phyloP scores from a whole-genome alignment of 2,888 invertebrate species.

The Stenodema calcarata region DNA sequence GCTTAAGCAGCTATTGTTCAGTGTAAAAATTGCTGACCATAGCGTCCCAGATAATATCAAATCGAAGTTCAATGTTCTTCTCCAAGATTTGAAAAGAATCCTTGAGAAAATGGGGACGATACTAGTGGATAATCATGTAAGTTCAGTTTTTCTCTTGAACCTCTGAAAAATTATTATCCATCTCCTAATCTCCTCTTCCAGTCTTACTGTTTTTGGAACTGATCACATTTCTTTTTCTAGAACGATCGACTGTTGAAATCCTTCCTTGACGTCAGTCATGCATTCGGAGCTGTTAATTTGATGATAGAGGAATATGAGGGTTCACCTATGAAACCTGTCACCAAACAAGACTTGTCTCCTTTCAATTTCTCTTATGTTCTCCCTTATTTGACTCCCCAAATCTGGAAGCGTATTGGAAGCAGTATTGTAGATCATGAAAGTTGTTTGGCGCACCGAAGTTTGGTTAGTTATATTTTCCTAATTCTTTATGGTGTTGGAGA shows the following conservation, averaged over 20 bases:
- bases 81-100: constrained; percentile 56
- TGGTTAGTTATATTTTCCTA: not conserved
- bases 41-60: constrained; percentile 53
- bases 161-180: too few species aligned
- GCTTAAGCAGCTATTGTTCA: constrained; percentile 38
- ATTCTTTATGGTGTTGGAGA: not conserved
- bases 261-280: constrained; percentile 46
- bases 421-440: constrained; percentile 31
- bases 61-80: constrained; percentile 52
- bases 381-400: constrained; percentile 47
- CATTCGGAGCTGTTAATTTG: constrained; percentile 47
- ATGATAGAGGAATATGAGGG: constrained; percentile 51
- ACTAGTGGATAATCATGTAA: constrained; percentile 49
- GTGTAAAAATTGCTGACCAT: constrained; percentile 51
- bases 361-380: constrained; percentile 52
- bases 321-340: constrained; percentile 41
- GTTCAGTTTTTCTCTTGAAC: not conserved
- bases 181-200: too few species aligned
- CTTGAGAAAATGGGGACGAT: constrained; percentile 45
- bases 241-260: constrained; percentile 49
- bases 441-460: constrained; percentile 32
- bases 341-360: constrained; percentile 44
- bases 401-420: constrained; percentile 46
- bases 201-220: too few species aligned
- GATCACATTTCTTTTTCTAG: constrained; percentile 33